A percentile compares a stretch with the other conserved stretches of the same genome.
phyloP scores from a whole-genome alignment of 1,140 invertebrate genomes.

The Pseudomyrmex flavicornis region DNA sequence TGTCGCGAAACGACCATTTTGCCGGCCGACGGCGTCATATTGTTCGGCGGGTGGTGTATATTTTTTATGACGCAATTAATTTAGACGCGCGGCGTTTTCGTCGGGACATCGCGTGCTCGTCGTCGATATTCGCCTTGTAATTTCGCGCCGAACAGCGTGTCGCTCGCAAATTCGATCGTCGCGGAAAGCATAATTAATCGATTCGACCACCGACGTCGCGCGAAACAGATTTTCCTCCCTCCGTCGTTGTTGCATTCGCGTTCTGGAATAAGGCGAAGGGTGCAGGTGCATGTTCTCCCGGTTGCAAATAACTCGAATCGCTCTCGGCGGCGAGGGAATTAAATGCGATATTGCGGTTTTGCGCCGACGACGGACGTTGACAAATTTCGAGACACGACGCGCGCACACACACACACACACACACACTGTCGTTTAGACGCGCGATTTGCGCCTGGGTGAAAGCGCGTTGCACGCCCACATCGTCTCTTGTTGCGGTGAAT shows the following conservation, averaged over 20 bases:
- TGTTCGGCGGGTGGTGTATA: constrained; percentile 22
- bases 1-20: constrained; percentile 15
- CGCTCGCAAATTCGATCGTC: background rate
- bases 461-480: constrained; percentile 63
- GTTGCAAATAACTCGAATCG: constrained; percentile 15
- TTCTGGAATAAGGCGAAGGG: no score
- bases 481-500: constrained; percentile 47
- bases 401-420: background rate
- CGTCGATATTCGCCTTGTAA: background rate
- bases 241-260: no score
- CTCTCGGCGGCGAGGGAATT: constrained; percentile 30
- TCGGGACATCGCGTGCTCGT: constrained; percentile 6
- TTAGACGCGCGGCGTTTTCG: background rate
- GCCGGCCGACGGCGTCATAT: background rate
- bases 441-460: constrained; percentile 58
- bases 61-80: constrained; percentile 1
- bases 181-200: constrained; percentile 28
- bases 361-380: constrained; percentile 44
- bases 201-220: background rate
- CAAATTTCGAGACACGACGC: constrained; percentile 57
- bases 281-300: constrained; percentile 25
- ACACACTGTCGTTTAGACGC: constrained; percentile 47
- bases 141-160: background rate
- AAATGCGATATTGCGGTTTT: constrained; percentile 34
- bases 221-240: no score